phyloP scores from a whole-genome alignment of 2,113 vertebrate species.

The Panthera uncia region DNA sequence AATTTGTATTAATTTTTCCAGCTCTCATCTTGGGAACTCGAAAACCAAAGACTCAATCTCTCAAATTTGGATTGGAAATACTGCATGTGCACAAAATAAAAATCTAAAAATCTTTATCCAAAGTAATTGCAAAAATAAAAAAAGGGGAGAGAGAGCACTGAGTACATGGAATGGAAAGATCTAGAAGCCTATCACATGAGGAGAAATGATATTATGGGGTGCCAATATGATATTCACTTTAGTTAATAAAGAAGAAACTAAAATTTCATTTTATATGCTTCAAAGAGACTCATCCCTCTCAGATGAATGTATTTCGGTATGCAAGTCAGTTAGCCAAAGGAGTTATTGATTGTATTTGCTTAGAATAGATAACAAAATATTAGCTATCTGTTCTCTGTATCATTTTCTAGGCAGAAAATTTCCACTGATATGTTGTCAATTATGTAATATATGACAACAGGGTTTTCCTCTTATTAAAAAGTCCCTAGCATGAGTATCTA shows the following conservation, averaged over 20 bases:
- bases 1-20: slow-evolving; percentile 28
- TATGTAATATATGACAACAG: not conserved
- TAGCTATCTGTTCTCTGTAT: not conserved
- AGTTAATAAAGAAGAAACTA: slow-evolving; percentile 32
- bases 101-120: not conserved
- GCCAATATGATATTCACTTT: not conserved
- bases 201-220: not conserved
- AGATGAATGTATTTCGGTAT: not conserved
- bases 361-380: slow-evolving; percentile 12
- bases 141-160: not conserved
- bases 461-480: slow-evolving; percentile 7
- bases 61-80: not conserved
- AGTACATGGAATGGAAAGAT: not conserved
- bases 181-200: not conserved
- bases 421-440: not conserved
- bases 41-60: not conserved
- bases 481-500: not conserved
- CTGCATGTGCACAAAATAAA: not conserved
- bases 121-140: slow-evolving; percentile 42
- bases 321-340: not conserved
- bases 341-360: not conserved
- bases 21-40: not conserved
- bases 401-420: not conserved
- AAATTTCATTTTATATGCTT: slow-evolving; percentile 28
- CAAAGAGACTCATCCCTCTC: not conserved